Evolutionary conservation across 2,113 vertebrate genomes (phyloP), one percentile per base, ranked within the genome.

Genomic region (Sinocyclocheilus maitianheensis): DNA sequence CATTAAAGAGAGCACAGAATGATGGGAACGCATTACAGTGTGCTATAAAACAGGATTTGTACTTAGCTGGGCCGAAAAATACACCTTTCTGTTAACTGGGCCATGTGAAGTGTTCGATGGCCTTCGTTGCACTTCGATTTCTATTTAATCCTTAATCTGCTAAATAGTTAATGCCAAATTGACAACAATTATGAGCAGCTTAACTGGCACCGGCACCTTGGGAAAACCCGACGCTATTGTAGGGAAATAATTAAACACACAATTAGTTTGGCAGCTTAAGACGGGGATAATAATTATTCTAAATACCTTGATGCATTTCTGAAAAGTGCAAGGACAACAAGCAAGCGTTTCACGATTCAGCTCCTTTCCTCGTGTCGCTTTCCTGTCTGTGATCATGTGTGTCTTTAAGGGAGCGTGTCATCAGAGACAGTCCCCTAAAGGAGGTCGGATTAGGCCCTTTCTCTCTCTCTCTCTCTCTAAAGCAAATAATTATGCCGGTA

Each of bases 401-500:
- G 40, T 22, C 26, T 69, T 24, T 74, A 62, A 82, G 53, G 77
- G 81, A 75, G 77, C 43, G 22, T 37, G 71, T 72, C 67, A 81
- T 63, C 82, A 80, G 67, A 75, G 69, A 53, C 3, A n/a, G 58
- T 77, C 77, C 34, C 40, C 75, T 65, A 34, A 71, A 80, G 43
- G 71, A 65, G 46, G 43, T 20, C 43, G 74, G 48, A 65, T 85
- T 77, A 55, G 14, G 65, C 81, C 82, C 55, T 6, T 11, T 92
- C 93, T 90, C 30, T 34, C 89, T 6, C 62, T 26, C 26, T 26
- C 26, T 26, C 26, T 26, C 26, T 26, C 26, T n/a, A n/a, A n/a
- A n/a, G n/a, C n/a, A n/a, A n/a, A n/a, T 94, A 94, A 94, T 95
- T 94, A 94, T 91, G 87, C 91, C 77, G 84, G 90, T 86, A 91